Base-by-base conservation (phyloP, 1,140 invertebrate genomes). In the Zaprionus ghesquierei region DNA sequence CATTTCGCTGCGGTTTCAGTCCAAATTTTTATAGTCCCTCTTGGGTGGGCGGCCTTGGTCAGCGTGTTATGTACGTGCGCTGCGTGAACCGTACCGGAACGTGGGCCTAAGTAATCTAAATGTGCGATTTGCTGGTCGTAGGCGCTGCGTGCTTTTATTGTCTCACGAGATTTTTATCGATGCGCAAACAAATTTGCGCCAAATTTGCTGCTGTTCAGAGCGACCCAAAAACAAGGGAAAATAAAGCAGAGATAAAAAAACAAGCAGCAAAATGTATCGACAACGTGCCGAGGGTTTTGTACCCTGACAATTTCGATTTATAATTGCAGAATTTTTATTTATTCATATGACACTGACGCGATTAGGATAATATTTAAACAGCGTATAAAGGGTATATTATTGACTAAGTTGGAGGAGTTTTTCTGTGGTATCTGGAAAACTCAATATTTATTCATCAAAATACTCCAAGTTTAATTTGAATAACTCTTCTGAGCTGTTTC, bases 81-180 rank as follows among this genome's bases (percentile, higher is more conserved):
- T 56, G 53, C 63, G 55, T 64, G 69, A 41, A 38, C 51, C 18
- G 27, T 22, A 51, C n/a, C 22, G 46, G 33, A 53, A 56, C 29
- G 63, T 63, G 64, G 59, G 61, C 68, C 61, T 75, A 71, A 78
- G 55, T 75, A 78, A 78, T 75, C 75, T 75, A 31, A 64, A 53
- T 51, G 60, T 69, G 41, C 54, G 59, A 64, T 62, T 76, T 66
- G 12, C 54, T 54, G 13, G 5, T 51, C 63, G 63, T 51, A 49
- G 74, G 53, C 58, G 18, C 53, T 59, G 69, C 51, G 44, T 65
- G 51, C 49, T 70, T 78, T 78, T 71, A 71, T 78, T 75, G 75
- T 78, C 75, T 75, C 75, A 66, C 44, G 75, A 78, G 75, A 70
- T 78, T 78, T 78, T 75, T 75, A 75, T 78, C 72, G 72, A 55